Evolutionary conservation across 2,797 vertebrate genomes (phyloP).

Genomic region (Sebastes taczanowskii): DNA sequence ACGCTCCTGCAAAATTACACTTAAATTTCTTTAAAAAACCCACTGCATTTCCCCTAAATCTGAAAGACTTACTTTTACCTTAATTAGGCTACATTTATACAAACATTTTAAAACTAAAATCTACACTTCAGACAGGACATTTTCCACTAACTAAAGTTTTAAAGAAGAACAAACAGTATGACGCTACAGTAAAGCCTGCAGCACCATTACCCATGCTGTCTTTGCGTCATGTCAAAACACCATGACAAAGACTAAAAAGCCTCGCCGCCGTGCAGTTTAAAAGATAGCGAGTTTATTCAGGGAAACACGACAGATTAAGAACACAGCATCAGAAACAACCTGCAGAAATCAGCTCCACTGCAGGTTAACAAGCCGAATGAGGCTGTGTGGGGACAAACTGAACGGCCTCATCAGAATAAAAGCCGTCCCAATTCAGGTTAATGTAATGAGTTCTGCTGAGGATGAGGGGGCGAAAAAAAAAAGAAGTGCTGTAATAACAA

Average conservation of each 20-base stretch:
- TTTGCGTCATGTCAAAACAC: constrained; percentile 4
- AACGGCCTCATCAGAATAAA: constrained; percentile 31
- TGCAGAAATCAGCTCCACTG: constrained; percentile 8
- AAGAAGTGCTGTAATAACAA: constrained; percentile 23
- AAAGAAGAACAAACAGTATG: not conserved
- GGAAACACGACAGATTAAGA: constrained; percentile 32
- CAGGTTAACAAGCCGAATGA: constrained; percentile 37
- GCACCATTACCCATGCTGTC: not conserved
- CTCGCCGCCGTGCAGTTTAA: not conserved
- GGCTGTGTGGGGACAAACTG: not conserved
- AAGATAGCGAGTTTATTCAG: not conserved
- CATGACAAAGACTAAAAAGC: not conserved
- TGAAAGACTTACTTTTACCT: not conserved
- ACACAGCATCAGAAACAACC: constrained; percentile 25
- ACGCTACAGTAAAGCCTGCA: not conserved
- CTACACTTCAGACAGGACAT: not conserved
- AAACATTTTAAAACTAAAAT: not conserved
- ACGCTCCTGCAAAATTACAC: too few species aligned
- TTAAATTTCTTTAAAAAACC: not conserved
- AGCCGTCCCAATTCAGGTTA: constrained; percentile 38
- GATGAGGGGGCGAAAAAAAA: constrained; percentile 5
- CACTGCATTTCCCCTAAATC: not conserved
- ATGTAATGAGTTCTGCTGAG: constrained; percentile 44
- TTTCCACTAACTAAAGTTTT: not conserved
- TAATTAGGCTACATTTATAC: not conserved